Conservation (phyloP, 2,888 invertebrate species). For the Meiosimyza decipiens region DNA sequence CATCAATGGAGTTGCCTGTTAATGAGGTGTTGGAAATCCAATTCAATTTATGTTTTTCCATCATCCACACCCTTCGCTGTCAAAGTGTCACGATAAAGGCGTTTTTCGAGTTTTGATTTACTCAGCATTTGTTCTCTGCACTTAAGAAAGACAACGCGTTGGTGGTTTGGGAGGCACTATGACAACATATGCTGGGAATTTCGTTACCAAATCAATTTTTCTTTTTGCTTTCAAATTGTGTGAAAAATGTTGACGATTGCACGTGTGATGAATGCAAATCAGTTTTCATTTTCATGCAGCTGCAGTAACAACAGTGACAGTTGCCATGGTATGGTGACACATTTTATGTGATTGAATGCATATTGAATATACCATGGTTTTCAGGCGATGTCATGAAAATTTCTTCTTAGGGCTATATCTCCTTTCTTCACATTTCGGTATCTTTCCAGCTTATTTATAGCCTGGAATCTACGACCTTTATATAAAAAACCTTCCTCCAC, state of each 20-base stretch:
- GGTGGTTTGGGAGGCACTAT: too few species aligned
- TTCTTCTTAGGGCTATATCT: too few species aligned
- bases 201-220: conserved; percentile 20
- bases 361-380: too few species aligned
- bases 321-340: conserved; percentile 1
- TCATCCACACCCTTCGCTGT: background rate
- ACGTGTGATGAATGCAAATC: conserved; percentile 12
- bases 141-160: too few species aligned
- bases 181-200: conserved; percentile 1
- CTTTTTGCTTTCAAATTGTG: conserved; percentile 6
- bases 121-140: too few species aligned
- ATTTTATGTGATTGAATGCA: background rate
- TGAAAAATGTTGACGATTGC: conserved; percentile 3
- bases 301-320: background rate
- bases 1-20: background rate
- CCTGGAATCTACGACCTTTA: too few species aligned
- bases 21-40: conserved; percentile 24
- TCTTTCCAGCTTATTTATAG: too few species aligned
- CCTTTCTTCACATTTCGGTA: too few species aligned
- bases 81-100: background rate
- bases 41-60: background rate
- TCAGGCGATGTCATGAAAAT: too few species aligned
- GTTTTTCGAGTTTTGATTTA: too few species aligned
- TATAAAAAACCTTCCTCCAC: too few species aligned
- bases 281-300: conserved; percentile 27